These are phyloP conservation scores for Ditula angustiorana DNA, from an alignment of 2,888 invertebrate genomes.

Conservation along the genomic window DNA sequence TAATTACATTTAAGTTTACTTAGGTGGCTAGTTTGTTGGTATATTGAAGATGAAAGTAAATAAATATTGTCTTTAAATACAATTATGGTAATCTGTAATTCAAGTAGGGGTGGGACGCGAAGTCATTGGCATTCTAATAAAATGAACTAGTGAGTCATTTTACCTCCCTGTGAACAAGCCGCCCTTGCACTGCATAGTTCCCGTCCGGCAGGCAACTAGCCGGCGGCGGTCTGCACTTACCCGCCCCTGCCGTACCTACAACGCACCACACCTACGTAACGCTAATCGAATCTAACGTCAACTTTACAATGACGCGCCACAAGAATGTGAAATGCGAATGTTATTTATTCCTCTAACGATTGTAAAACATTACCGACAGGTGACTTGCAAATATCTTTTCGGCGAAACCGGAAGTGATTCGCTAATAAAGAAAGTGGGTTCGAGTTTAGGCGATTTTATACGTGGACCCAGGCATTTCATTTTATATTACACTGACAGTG, in stretches of 20 bases:
- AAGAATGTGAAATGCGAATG: conserved; percentile 27
- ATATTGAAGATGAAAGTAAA: not conserved
- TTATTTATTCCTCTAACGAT: not conserved
- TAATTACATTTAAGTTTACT: not conserved
- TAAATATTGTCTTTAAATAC: not conserved
- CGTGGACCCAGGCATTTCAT: not conserved
- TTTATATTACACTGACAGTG: not conserved
- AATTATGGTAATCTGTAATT: not conserved
- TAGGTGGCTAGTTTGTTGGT: not conserved
- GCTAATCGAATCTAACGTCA: conserved; percentile 17
- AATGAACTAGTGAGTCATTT: conserved; percentile 44
- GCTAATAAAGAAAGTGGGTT: conserved; percentile 42
- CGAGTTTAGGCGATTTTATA: conserved; percentile 10
- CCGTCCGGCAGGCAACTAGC: conserved; percentile 84
- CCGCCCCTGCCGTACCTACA: conserved; percentile 40
- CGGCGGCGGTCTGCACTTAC: conserved; percentile 55
- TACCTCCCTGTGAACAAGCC: conserved; percentile 86
- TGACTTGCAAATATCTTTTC: conserved; percentile 41
- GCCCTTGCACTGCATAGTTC: conserved; percentile 88
- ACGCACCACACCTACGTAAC: conserved; percentile 16
- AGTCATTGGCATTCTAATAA: conserved; percentile 36
- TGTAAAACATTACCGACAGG: conserved; percentile 17
- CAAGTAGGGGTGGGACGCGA: conserved; percentile 1
- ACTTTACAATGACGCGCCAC: conserved; percentile 1
- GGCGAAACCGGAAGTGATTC: conserved; percentile 39